These are phyloP conservation scores for Heliconius congener DNA, from an alignment of 1,140 invertebrate species.

Conservation along the genomic window DNA sequence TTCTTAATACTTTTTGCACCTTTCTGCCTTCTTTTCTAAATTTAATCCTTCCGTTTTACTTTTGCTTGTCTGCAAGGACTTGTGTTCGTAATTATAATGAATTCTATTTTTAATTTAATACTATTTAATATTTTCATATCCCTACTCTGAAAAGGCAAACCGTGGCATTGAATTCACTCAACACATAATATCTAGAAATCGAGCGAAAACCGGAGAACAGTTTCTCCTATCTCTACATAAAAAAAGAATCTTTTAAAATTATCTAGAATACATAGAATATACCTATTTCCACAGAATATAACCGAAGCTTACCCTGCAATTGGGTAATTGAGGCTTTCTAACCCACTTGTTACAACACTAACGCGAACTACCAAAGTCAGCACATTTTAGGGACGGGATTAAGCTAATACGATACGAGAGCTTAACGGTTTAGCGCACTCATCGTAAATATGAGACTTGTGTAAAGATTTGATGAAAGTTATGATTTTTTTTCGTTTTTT, in stretches of 20 bases:
- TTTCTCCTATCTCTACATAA: not conserved
- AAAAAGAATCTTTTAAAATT: not conserved
- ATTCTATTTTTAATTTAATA: too few relatives aligned
- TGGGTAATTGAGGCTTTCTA: not conserved
- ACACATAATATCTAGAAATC: too few relatives aligned
- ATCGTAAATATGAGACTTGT: not conserved
- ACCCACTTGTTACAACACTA: conserved; percentile 5
- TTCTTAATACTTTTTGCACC: too few relatives aligned
- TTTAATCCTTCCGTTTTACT: too few relatives aligned
- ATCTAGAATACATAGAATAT: not conserved
- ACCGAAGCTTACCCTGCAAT: not conserved
- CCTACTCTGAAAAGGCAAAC: too few relatives aligned
- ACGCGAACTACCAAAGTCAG: not conserved
- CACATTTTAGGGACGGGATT: conserved; percentile 2
- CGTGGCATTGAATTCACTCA: too few relatives aligned
- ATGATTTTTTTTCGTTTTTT: not conserved
- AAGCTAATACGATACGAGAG: not conserved
- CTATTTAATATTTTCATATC: too few relatives aligned
- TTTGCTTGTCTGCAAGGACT: too few relatives aligned
- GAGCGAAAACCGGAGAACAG: too few relatives aligned
- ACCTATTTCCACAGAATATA: not conserved
- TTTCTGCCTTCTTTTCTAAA: too few relatives aligned
- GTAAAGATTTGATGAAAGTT: not conserved
- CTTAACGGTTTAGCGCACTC: not conserved
- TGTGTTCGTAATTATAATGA: too few relatives aligned